Conservation (phyloP, 2,888 invertebrate genomes). For the Drosophila tanythrix region DNA sequence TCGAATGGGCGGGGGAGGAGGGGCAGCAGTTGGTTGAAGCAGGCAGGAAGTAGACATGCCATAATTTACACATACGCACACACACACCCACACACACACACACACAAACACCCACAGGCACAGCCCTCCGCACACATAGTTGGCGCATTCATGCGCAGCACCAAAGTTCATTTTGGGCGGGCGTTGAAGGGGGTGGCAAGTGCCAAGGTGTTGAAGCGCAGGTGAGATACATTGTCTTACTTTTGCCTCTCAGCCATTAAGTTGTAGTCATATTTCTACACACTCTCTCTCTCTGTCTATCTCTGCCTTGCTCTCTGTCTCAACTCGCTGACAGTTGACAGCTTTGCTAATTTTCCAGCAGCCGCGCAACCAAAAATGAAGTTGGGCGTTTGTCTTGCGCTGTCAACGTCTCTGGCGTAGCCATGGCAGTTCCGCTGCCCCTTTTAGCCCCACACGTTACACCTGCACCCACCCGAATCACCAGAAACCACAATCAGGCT, state of each 20-base stretch:
- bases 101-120: constrained; percentile 8
- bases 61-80: constrained; percentile 57
- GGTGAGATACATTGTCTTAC: constrained; percentile 70
- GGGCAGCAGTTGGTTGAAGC: constrained; percentile 17
- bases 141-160: constrained; percentile 44
- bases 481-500: constrained; percentile 51
- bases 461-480: not conserved
- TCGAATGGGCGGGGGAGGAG: constrained; percentile 23
- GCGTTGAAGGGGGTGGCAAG: constrained; percentile 38
- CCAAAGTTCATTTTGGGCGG: constrained; percentile 41
- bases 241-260: constrained; percentile 60
- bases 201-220: constrained; percentile 77
- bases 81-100: constrained; percentile 9
- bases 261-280: constrained; percentile 56
- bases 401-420: constrained; percentile 59
- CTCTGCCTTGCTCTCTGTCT: constrained; percentile 1
- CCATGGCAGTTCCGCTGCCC: constrained; percentile 14
- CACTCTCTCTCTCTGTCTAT: constrained; percentile 14
- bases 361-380: constrained; percentile 63
- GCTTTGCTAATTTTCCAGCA: constrained; percentile 79
- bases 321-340: constrained; percentile 73
- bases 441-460: not conserved
- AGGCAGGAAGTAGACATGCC: constrained; percentile 76
- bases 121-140: constrained; percentile 2
- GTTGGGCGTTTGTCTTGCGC: constrained; percentile 53